These are phyloP conservation scores for Fragum fragum DNA, from an alignment of 2,888 invertebrate species.

Conservation along the genomic window DNA sequence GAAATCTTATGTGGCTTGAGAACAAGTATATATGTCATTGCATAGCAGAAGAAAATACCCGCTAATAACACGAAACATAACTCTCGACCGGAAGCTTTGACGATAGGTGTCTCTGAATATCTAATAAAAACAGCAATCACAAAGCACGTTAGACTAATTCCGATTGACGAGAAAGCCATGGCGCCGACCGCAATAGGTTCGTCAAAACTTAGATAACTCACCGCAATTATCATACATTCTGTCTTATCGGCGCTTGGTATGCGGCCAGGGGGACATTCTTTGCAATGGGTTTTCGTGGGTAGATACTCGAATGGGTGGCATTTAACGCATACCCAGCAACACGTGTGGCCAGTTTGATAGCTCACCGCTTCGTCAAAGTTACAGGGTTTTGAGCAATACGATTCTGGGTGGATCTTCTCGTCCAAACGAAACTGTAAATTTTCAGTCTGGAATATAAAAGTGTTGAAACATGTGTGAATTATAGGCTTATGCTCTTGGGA, in stretches of 20 bases:
- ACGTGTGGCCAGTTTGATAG: constrained; percentile 92
- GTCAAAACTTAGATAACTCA: constrained; percentile 88
- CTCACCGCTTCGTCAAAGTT: constrained; percentile 96
- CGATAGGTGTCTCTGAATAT: constrained; percentile 86
- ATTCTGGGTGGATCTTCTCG: constrained; percentile 93
- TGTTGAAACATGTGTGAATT: too few species aligned
- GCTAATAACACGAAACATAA: constrained; percentile 86
- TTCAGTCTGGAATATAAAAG: constrained; percentile 63
- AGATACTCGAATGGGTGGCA: constrained; percentile 93
- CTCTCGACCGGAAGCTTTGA: constrained; percentile 87
- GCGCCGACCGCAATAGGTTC: constrained; percentile 97
- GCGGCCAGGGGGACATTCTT: constrained; percentile 93
- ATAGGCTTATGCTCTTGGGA: too few species aligned
- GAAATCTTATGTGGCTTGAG: constrained; percentile 84
- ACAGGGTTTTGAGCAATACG: constrained; percentile 96
- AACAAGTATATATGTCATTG: constrained; percentile 86
- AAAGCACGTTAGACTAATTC: constrained; percentile 84
- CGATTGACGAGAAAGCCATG: constrained; percentile 90
- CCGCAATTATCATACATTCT: constrained; percentile 86
- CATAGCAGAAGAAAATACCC: constrained; percentile 85
- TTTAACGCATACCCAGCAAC: constrained; percentile 88
- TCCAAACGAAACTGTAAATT: constrained; percentile 95
- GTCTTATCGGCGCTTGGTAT: constrained; percentile 93
- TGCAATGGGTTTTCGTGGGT: constrained; percentile 91
- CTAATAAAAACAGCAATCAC: constrained; percentile 86